These are phyloP conservation scores for Naso thynnoides DNA, from an alignment of 2,797 vertebrate species.

Conservation along the genomic window DNA sequence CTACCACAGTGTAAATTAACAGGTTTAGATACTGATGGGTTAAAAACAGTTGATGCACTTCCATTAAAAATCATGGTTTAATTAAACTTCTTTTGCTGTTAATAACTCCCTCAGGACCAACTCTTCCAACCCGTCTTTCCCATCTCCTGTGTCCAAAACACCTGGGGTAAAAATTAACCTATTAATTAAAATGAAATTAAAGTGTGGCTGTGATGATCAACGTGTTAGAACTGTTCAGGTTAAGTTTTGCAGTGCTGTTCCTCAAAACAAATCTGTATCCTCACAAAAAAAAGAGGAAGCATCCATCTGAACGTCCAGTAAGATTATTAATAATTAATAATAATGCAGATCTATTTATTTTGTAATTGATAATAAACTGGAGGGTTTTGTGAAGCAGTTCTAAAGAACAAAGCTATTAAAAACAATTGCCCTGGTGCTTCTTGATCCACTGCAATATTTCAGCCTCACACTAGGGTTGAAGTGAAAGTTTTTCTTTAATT, in stretches of 20 bases:
- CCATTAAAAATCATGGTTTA: not conserved
- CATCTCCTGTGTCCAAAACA: not conserved
- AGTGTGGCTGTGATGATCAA: not conserved
- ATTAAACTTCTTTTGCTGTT: constrained; percentile 4
- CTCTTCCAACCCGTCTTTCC: not conserved
- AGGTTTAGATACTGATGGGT: not conserved
- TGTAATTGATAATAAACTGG: not conserved
- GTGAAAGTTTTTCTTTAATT: not conserved
- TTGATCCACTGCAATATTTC: not conserved
- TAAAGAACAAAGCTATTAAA: not conserved
- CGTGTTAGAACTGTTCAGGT: not conserved
- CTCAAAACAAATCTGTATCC: not conserved
- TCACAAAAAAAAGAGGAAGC: not conserved
- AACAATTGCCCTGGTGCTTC: not conserved
- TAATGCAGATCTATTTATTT: not conserved
- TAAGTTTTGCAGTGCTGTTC: not conserved
- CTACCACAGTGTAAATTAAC: not conserved
- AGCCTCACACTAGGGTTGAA: not conserved
- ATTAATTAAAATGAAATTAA: not conserved
- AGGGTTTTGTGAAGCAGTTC: not conserved
- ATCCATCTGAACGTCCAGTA: not conserved
- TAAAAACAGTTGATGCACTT: not conserved
- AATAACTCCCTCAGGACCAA: not conserved
- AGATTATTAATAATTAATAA: not conserved
- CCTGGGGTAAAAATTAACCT: not conserved